Conservation (phyloP, 2,888 invertebrate species). For the Cerastoderma edule region DNA sequence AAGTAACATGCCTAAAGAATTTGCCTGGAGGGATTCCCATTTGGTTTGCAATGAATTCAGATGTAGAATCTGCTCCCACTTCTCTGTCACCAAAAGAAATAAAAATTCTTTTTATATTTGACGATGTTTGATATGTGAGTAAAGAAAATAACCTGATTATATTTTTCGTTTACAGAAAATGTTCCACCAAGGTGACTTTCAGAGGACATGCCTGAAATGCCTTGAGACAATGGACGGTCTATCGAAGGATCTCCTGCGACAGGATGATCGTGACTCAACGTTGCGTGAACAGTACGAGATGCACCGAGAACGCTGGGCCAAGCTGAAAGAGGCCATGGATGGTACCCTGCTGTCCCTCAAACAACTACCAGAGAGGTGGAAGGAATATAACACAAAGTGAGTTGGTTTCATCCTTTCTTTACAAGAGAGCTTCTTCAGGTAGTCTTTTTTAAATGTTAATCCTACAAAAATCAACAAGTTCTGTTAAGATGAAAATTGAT, state of each 20-base stretch:
- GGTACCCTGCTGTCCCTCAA: constrained; percentile 90
- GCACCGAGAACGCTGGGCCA: constrained; percentile 91
- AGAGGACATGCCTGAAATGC: constrained; percentile 86
- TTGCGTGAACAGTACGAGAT: constrained; percentile 88
- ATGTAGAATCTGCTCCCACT: no score
- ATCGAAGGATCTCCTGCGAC: constrained; percentile 88
- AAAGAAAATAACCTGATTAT: neutral
- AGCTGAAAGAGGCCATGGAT: constrained; percentile 89
- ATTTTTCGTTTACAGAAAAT: constrained; percentile 72
- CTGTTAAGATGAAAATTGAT: no score
- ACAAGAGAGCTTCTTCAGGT: no score
- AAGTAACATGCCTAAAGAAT: no score
- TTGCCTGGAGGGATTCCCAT: no score
- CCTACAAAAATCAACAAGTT: no score
- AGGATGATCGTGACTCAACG: constrained; percentile 88
- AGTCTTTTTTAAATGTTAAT: no score
- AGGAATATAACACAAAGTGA: constrained; percentile 90
- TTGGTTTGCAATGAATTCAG: no score
- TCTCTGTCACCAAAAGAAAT: neutral
- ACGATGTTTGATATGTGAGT: neutral
- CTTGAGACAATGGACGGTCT: constrained; percentile 91
- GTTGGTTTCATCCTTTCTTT: no score
- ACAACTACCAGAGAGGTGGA: constrained; percentile 96
- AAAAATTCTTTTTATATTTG: neutral
- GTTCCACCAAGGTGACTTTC: constrained; percentile 78